Evolutionary conservation across 2,113 vertebrate genomes (phyloP).

Genomic region (Malurus alboscapulatus): DNA sequence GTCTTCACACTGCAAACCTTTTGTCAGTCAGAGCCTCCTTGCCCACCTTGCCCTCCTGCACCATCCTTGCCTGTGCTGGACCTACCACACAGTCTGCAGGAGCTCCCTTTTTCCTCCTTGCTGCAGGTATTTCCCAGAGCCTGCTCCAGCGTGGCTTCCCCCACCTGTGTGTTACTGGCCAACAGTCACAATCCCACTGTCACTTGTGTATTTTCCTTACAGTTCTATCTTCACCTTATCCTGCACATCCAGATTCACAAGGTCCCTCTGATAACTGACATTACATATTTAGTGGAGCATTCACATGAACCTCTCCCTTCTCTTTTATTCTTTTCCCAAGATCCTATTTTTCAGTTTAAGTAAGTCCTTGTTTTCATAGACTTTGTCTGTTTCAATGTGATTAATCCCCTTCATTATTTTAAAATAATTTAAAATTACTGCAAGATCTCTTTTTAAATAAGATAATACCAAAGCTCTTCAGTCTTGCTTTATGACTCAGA

Average conservation of each 20-base stretch:
- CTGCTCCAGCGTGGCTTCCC: neutral
- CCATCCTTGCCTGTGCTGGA: neutral
- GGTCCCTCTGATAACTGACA: constrained; percentile 6
- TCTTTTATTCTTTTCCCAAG: constrained; percentile 38
- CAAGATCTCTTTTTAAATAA: constrained; percentile 43
- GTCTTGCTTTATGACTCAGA: constrained; percentile 10
- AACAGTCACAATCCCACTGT: neutral
- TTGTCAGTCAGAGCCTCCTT: neutral
- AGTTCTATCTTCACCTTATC: neutral
- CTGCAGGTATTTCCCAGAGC: neutral
- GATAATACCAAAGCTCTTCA: constrained; percentile 18
- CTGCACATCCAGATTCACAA: neutral
- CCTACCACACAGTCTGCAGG: neutral
- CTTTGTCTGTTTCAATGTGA: constrained; percentile 62
- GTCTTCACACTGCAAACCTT: neutral
- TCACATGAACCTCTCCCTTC: constrained; percentile 18
- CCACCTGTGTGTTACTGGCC: neutral
- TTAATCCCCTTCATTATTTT: constrained; percentile 49
- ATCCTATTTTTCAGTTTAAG: constrained; percentile 53
- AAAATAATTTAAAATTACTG: constrained; percentile 40
- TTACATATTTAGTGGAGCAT: constrained; percentile 31
- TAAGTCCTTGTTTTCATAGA: constrained; percentile 51
- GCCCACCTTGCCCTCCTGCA: neutral
- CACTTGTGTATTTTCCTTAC: neutral
- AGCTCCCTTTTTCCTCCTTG: neutral